Evolutionary conservation across 2,888 invertebrate species (phyloP).

Genomic region (Peribatodes rhomboidaria): DNA sequence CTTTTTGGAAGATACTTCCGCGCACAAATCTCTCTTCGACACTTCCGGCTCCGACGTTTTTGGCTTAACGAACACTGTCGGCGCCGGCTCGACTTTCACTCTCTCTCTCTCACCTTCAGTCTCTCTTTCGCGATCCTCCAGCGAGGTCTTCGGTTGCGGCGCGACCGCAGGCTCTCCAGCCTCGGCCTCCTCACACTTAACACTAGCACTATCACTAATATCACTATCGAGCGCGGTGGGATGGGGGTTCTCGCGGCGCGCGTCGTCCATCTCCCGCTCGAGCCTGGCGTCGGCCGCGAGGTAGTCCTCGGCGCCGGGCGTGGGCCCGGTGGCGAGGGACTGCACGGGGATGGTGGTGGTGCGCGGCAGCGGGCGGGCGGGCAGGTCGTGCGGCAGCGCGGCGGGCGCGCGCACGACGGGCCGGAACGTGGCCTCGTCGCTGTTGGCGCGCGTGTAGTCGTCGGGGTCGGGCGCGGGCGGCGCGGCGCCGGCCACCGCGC

Average conservation of each 20-base stretch:
- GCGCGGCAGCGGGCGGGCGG: conserved; percentile 67
- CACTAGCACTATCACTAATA: conserved; percentile 59
- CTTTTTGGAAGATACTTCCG: conserved; percentile 9
- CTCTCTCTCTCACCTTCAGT: not conserved
- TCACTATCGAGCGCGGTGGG: conserved; percentile 69
- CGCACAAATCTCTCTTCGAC: conserved; percentile 5
- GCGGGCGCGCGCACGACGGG: conserved; percentile 87
- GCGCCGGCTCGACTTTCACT: not conserved
- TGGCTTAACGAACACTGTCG: not conserved
- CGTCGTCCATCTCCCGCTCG: conserved; percentile 53
- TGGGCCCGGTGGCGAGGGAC: conserved; percentile 49
- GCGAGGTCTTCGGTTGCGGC: not conserved
- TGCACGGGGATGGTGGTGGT: conserved; percentile 76
- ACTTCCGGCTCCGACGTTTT: conserved; percentile 7
- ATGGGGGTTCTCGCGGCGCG: conserved; percentile 58
- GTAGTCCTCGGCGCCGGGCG: conserved; percentile 39
- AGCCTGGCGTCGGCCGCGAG: conserved; percentile 33
- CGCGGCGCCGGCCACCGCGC: conserved; percentile 83
- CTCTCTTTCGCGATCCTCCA: not conserved
- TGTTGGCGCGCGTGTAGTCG: conserved; percentile 77
- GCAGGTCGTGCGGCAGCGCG: conserved; percentile 64
- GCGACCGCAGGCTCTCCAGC: not conserved
- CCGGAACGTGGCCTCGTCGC: conserved; percentile 90
- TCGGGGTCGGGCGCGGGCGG: conserved; percentile 77
- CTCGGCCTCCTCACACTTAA: conserved; percentile 6